phyloP scores from a whole-genome alignment of 2,113 vertebrate genomes.

The Ictidomys tridecemlineatus region DNA sequence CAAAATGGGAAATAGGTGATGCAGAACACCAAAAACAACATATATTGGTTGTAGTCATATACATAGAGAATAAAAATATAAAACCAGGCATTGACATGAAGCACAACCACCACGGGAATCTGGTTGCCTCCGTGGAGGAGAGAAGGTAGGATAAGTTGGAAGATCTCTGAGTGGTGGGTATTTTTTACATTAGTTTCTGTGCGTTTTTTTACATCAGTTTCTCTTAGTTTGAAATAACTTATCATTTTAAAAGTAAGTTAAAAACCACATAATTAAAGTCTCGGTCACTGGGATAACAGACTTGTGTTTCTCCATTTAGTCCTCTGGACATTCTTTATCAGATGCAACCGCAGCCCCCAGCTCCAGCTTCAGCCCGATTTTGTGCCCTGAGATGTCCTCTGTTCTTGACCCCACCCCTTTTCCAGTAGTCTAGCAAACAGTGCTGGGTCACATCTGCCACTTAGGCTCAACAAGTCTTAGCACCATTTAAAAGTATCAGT shows the following conservation, averaged over 20 bases:
- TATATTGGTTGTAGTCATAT: neutral
- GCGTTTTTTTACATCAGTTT: neutral
- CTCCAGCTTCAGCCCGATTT: too few species aligned
- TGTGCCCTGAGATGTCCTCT: too few species aligned
- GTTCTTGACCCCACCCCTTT: neutral
- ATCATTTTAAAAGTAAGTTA: neutral
- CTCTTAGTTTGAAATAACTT: neutral
- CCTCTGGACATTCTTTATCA: too few species aligned
- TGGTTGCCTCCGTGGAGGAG: neutral
- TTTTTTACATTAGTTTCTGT: neutral
- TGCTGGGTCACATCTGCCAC: neutral
- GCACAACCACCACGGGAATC: neutral
- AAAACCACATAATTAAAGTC: neutral
- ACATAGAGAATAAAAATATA: neutral
- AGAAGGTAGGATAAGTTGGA: neutral
- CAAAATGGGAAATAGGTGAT: neutral
- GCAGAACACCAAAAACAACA: neutral
- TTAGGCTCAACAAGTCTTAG: neutral
- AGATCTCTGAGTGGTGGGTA: too few species aligned
- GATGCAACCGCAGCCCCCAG: too few species aligned
- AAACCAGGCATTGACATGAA: neutral
- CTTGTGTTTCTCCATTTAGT: neutral
- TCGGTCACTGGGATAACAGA: too few species aligned
- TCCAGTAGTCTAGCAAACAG: neutral
- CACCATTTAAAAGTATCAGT: neutral